Conservation (phyloP, 2,797 vertebrate genomes). For the Pterois miles region DNA sequence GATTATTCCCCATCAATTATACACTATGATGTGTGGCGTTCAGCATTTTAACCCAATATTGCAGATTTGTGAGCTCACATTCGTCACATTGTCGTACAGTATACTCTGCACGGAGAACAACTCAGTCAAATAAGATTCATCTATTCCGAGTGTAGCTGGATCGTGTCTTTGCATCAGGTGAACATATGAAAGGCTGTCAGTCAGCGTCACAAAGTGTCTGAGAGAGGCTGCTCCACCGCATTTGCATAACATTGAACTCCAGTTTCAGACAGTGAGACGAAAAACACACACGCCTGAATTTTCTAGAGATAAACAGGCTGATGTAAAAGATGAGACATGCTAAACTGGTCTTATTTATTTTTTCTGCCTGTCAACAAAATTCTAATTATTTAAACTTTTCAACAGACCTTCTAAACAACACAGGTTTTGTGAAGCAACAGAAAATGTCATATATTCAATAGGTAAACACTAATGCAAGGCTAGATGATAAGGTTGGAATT, state of each 20-base stretch:
- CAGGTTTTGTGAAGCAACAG: background rate
- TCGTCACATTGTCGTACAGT: background rate
- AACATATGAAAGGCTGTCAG: constrained; percentile 28
- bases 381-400: background rate
- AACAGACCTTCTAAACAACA: background rate
- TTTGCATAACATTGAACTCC: background rate
- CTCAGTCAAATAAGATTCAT: constrained; percentile 38
- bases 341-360: background rate
- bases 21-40: background rate
- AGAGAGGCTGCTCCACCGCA: background rate
- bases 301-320: background rate
- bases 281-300: background rate
- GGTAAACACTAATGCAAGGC: background rate
- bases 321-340: background rate
- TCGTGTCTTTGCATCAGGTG: constrained; percentile 21
- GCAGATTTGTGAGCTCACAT: background rate
- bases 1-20: constrained; percentile 13
- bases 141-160: constrained; percentile 23
- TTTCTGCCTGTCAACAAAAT: background rate
- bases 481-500: background rate
- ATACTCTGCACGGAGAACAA: background rate
- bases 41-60: constrained; percentile 13
- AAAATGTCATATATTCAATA: background rate
- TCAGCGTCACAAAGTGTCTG: background rate
- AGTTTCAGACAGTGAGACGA: constrained; percentile 2